phyloP scores from a whole-genome alignment of 2,888 invertebrate genomes.

The Noctua comes region DNA sequence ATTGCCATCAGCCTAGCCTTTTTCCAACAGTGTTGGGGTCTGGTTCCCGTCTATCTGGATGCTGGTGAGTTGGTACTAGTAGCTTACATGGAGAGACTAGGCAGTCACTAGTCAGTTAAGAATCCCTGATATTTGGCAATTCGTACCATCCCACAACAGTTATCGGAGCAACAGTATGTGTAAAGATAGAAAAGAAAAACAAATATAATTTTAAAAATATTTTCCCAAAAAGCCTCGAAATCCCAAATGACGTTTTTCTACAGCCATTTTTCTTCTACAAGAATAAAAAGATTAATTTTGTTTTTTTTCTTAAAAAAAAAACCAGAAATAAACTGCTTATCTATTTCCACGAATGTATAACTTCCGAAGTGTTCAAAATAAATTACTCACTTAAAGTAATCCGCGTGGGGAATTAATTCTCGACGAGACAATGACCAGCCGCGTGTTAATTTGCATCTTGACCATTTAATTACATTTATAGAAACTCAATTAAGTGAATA shows the following conservation, averaged over 20 bases:
- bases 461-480: constrained; percentile 50
- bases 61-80: not conserved
- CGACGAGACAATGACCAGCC: constrained; percentile 15
- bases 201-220: too few species aligned
- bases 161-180: not conserved
- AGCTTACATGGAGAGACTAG: not conserved
- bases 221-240: not conserved
- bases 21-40: not conserved
- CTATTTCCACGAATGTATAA: not conserved
- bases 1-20: not conserved
- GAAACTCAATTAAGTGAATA: constrained; percentile 44
- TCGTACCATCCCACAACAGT: not conserved
- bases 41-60: not conserved
- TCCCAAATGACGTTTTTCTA: not conserved
- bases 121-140: not conserved
- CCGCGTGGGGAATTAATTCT: constrained; percentile 2
- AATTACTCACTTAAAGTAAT: not conserved
- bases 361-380: not conserved
- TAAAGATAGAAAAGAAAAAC: not conserved
- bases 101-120: not conserved
- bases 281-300: too few species aligned
- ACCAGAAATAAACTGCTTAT: not conserved
- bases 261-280: not conserved
- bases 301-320: not conserved
- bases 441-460: constrained; percentile 49